phyloP scores from a whole-genome alignment of 2,888 invertebrate genomes.

The Andrena minutula region DNA sequence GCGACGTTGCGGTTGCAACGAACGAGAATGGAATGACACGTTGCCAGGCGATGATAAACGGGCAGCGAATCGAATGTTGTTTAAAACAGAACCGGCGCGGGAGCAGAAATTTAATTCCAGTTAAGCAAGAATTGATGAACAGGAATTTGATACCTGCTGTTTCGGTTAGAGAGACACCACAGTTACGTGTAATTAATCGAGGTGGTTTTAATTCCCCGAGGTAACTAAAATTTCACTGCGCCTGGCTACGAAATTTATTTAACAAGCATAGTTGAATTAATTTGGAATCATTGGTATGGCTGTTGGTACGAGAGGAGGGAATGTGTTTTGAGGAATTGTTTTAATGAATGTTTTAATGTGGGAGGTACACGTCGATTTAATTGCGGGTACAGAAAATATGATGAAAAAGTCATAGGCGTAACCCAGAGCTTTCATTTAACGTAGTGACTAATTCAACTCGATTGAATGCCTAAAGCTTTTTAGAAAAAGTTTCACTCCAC shows the following conservation, averaged over 20 bases:
- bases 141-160: background rate
- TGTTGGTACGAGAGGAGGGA: background rate
- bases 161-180: background rate
- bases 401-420: no score
- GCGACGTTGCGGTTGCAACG: background rate
- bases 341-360: no score
- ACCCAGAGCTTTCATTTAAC: no score
- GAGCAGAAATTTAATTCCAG: background rate
- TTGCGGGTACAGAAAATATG: no score
- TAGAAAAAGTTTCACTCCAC: no score
- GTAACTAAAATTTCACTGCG: conserved; percentile 3
- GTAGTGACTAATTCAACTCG: no score
- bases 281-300: background rate
- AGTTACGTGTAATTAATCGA: conserved; percentile 11
- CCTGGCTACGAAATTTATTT: background rate
- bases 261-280: background rate
- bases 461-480: no score
- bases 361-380: no score
- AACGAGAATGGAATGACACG: background rate
- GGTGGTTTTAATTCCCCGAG: background rate
- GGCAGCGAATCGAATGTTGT: background rate
- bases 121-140: background rate
- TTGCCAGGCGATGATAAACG: background rate
- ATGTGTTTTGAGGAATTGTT: background rate
- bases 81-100: background rate